phyloP scores from a whole-genome alignment of 2,113 vertebrate species.

The Clarias batrachus region DNA sequence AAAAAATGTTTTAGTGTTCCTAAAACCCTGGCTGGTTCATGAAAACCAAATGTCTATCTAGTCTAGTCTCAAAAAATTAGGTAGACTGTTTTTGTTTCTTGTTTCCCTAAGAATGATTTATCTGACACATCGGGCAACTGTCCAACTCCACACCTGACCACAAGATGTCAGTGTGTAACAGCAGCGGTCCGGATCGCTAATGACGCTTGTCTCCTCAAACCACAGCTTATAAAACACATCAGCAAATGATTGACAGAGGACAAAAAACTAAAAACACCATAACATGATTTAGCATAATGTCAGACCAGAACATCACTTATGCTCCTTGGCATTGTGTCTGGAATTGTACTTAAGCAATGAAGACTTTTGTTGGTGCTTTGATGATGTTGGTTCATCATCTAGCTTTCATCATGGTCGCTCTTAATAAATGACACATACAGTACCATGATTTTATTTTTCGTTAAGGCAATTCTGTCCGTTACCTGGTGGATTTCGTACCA shows the following conservation, averaged over 20 bases:
- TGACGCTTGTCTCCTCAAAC: background rate
- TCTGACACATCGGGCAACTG: background rate
- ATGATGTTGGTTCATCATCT: background rate
- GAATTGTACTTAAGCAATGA: background rate
- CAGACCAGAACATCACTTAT: background rate
- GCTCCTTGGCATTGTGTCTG: background rate
- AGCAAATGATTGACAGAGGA: background rate
- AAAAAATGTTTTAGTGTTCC: background rate
- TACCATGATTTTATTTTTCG: background rate
- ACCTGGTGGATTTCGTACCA: slow-evolving; percentile 91
- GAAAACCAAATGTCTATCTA: background rate
- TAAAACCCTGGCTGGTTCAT: background rate
- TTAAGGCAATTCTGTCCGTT: background rate
- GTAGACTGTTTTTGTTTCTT: background rate
- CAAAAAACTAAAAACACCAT: background rate
- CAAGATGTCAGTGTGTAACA: slow-evolving; percentile 52
- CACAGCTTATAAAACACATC: background rate
- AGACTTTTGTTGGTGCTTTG: background rate
- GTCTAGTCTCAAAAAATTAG: background rate
- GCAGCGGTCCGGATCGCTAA: slow-evolving; percentile 8
- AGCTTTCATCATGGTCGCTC: background rate
- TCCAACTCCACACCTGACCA: slow-evolving; percentile 43
- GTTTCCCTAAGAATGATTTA: background rate
- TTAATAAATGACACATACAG: background rate
- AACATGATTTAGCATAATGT: background rate